Base-by-base conservation (phyloP, 2,113 vertebrate genomes). In the Anseranas semipalmata region DNA sequence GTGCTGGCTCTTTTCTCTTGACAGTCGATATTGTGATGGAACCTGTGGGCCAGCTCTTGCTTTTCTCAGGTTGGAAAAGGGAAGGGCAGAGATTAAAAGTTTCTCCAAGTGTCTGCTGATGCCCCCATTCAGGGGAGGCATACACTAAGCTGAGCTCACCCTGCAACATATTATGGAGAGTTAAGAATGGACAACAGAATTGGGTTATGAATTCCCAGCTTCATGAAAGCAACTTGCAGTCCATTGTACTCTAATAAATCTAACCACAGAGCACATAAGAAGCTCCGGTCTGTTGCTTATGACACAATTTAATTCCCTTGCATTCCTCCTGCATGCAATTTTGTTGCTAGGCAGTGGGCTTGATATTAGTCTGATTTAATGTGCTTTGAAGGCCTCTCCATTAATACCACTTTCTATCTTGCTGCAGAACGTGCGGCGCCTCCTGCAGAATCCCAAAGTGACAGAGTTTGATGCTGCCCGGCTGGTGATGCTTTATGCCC, bases 401-500 rank as follows among this genome's bases (percentile, higher is more conserved):
- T 28, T 56, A 11, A n/a, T 1, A 1, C 22, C 2, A 2, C 48
- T 43, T 30, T 12, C 41, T 10, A 0, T 81, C 52, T 93, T 3
- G 4, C 59, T 72, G 25, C 97, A 99, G 99, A 99, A 97, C 4
- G 98, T 99, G 18, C 99, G 99, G 7, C 98, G 99, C 13, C 96
- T 99, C 18, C 98, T 99, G 93, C 99, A 99, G 98, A 98, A 98
- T 84, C 98, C 99, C 12, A 98, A 97, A 17, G 92, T 99, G 87
- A 88, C 97, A 0, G 99, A 99, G 94, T 58, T 99, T 66, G 99
- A 99, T 6, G 99, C 99, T 0, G 98, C 98, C 1, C 98, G 99
- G 7, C 93, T 99, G 58, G 99, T 99, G 83, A 99, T 99, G 98
- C 98, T 99, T 0, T 99, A 99, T 13, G 99, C 99, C 6, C 98